phyloP scores from a whole-genome alignment of 2,113 vertebrate genomes.

The Motacilla alba region DNA sequence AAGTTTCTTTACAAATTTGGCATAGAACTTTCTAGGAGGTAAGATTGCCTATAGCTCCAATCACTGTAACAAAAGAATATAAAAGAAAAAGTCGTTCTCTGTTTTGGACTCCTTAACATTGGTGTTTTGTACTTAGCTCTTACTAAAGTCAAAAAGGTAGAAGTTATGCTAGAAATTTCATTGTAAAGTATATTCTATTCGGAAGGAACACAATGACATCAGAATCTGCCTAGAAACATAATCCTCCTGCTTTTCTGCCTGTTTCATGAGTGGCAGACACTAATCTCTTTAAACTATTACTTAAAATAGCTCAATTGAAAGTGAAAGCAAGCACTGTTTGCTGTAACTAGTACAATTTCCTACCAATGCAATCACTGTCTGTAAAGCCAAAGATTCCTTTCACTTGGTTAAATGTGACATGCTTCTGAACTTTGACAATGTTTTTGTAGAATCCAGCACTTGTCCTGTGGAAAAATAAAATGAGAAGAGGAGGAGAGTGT shows the following conservation, averaged over 20 bases:
- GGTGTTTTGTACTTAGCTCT: neutral
- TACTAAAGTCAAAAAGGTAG: neutral
- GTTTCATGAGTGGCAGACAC: neutral
- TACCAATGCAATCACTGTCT: constrained; percentile 97
- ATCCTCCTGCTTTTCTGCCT: neutral
- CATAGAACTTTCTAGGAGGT: neutral
- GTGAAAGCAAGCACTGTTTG: neutral
- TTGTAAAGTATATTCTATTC: neutral
- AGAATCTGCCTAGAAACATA: neutral
- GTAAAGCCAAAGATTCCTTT: constrained; percentile 98
- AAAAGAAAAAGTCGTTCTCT: neutral
- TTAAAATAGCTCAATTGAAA: neutral
- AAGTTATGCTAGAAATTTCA: neutral
- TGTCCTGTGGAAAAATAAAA: constrained; percentile 68
- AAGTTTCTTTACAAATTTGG: neutral
- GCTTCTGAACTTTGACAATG: constrained; percentile 93
- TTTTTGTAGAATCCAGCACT: constrained; percentile 91
- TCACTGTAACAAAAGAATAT: neutral
- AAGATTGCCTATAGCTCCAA: neutral
- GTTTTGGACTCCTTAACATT: neutral
- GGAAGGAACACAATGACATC: neutral
- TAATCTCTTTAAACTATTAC: neutral
- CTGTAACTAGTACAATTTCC: neutral
- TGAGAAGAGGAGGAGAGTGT: neutral
- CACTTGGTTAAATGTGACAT: constrained; percentile 97